Evolutionary conservation across 2,797 vertebrate genomes (phyloP), one percentile per base, ranked within the genome.

Genomic region (Sebastes steindachneri): DNA sequence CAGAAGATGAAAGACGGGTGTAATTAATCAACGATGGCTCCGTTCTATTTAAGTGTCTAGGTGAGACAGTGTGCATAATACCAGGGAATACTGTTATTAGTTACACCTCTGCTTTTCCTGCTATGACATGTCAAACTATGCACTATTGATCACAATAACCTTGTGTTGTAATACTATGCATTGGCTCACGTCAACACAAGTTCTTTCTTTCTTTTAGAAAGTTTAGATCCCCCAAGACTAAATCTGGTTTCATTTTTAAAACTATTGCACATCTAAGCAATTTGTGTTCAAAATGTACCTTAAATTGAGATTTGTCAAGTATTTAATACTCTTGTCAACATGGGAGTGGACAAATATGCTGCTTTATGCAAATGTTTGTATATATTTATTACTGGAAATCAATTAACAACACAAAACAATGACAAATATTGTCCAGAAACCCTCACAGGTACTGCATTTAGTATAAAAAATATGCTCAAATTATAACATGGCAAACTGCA

Each of bases 71-170:
- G 21, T 33, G 15, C 35, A 23, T n/a, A 14, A 25, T 1, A 9
- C 4, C 6, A 23, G 5, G 0, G 11, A 74, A 53, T 35, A 21
- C 21, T 57, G 2, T 8, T 3, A 29, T 48, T 31, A 21, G 9
- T 37, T 29, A 26, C 3, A 10, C 73, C 57, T 68, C 37, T 41
- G 37, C 37, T 41, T 41, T 41, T 41, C 37, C 37, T 41, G 59
- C 7, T 31, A 3, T 29, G 14, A 73, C 77, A 28, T 75, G 57
- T 63, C 26, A 26, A 51, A 53, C 14, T 48, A 19, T 68, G 37
- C 5, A 15, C 21, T 53, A 17, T 51, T 14, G n/a, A 4, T n/a
- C 4, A 23, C 7, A 73, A 37, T 60, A 37, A 67, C 29, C 53
- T 28, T 60, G 21, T 60, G 7, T 19, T 51, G 45, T 51, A 77